Evolutionary conservation across 2,797 vertebrate species (phyloP).

Genomic region (Numenius phaeopus): DNA sequence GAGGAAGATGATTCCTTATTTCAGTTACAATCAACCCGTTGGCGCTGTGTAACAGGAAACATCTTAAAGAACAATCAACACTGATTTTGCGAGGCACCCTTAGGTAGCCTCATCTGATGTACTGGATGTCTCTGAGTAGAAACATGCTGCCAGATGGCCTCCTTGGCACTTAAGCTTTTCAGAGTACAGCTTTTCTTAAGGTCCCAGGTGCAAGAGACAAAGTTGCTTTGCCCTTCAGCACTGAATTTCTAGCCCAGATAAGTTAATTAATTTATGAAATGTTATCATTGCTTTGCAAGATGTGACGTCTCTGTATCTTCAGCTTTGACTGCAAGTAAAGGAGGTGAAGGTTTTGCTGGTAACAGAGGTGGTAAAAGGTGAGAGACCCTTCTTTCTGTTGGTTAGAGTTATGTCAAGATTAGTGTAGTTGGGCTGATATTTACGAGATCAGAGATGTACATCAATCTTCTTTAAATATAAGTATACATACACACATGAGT

Average conservation of each 20-base stretch:
- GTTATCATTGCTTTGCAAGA: background rate
- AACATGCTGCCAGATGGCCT: background rate
- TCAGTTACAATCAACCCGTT: background rate
- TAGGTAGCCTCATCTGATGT: background rate
- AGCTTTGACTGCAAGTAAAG: background rate
- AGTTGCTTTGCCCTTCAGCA: background rate
- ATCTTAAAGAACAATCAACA: background rate
- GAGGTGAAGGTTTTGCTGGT: background rate
- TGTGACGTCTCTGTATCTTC: background rate
- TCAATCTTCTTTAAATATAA: background rate
- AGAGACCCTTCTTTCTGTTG: background rate
- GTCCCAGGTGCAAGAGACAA: background rate
- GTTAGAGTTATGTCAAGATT: background rate
- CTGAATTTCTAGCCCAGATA: background rate
- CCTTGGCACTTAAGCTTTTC: background rate
- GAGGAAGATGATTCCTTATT: background rate
- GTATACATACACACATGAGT: fast-evolving
- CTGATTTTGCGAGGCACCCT: background rate
- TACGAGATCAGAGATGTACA: background rate
- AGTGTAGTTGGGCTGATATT: background rate
- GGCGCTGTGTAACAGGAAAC: background rate
- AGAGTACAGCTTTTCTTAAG: background rate
- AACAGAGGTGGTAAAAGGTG: background rate
- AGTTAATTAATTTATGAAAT: background rate
- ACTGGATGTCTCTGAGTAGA: background rate